Evolutionary conservation across 2,113 vertebrate species (phyloP).

Genomic region (Podilymbus podiceps): DNA sequence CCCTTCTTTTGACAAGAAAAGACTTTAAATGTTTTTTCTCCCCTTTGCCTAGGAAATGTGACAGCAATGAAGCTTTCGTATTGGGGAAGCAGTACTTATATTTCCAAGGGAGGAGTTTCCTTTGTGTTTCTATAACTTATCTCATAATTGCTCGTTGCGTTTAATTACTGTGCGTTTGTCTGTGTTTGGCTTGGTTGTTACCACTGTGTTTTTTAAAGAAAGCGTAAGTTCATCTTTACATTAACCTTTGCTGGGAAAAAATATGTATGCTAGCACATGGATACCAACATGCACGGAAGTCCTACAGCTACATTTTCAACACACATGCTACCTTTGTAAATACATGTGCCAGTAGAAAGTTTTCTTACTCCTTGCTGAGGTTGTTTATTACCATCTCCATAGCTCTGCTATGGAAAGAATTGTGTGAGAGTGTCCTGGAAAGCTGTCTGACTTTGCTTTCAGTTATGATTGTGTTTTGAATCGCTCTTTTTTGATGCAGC

Average conservation of each 20-base stretch:
- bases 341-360: not conserved
- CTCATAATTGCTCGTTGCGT: not conserved
- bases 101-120: not conserved
- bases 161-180: not conserved
- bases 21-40: not conserved
- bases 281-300: not conserved
- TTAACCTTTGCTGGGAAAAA: not conserved
- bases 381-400: not conserved
- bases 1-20: not conserved
- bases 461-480: not conserved
- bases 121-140: not conserved
- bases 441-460: not conserved
- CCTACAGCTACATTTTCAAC: not conserved
- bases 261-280: not conserved
- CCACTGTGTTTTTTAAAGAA: not conserved
- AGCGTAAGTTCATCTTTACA: not conserved
- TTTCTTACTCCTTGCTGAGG: not conserved
- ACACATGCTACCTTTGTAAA: accelerated
- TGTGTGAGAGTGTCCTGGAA: not conserved
- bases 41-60: not conserved
- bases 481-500: not conserved
- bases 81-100: not conserved
- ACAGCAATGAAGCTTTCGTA: not conserved
- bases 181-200: not conserved
- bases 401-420: not conserved